Percentiles rank a stretch among this genome's conserved stretches.
Conservation (phyloP, 1,140 invertebrate species). For the Brachionus rubens region DNA sequence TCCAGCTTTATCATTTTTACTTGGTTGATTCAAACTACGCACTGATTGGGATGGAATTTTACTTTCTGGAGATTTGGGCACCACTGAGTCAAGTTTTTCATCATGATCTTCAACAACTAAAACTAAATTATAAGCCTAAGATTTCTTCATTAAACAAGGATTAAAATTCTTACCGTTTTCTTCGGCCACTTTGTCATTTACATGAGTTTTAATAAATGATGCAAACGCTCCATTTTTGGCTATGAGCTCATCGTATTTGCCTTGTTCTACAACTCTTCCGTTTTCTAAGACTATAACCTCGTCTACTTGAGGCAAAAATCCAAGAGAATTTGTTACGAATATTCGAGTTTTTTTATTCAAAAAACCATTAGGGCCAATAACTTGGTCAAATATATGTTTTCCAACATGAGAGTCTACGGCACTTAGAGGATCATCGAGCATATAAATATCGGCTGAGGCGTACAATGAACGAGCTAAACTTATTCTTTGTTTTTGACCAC, state of each 20-base stretch:
- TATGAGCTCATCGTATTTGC: conserved; percentile 12
- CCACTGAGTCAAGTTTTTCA: neutral
- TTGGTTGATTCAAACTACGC: conserved; percentile 2
- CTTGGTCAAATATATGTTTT: conserved; percentile 55
- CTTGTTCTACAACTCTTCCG: conserved; percentile 41
- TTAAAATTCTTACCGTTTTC: neutral
- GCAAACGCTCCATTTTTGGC: neutral
- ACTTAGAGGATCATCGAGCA: conserved; percentile 63
- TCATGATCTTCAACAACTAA: neutral
- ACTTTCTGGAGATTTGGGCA: neutral
- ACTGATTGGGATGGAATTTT: neutral
- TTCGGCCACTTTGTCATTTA: conserved; percentile 2
- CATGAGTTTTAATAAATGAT: conserved; percentile 8
- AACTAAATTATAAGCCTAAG: neutral
- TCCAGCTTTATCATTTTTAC: conserved; percentile 30
- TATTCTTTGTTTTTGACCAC: no score
- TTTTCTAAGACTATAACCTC: conserved; percentile 45
- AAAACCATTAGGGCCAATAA: conserved; percentile 56
- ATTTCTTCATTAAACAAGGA: neutral
- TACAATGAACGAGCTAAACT: conserved; percentile 54
- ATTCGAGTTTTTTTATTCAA: conserved; percentile 49
- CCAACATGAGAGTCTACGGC: no score
- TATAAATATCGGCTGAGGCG: conserved; percentile 60
- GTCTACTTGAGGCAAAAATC: conserved; percentile 43
- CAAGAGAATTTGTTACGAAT: conserved; percentile 46